Base-by-base conservation (phyloP, 2,113 vertebrate species). In the Tyrannus savana region DNA sequence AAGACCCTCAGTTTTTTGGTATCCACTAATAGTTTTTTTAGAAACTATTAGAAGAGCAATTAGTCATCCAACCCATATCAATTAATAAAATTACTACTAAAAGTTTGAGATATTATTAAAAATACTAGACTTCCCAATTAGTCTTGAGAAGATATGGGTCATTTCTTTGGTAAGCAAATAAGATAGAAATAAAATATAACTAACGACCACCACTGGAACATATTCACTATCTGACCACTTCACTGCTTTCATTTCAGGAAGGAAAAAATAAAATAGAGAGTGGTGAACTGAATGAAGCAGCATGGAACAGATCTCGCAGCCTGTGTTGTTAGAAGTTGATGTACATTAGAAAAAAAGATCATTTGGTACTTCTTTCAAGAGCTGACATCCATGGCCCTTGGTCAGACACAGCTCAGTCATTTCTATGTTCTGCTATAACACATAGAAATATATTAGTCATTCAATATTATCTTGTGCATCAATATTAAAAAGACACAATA, bases 1-100 rank as follows among this genome's bases (percentile, higher is more conserved):
- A 58, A 44, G 16, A 0, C 0, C 3, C 5, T 21, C 27, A 33
- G 4, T 3, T 14, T 68, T 46, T 33, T 58, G 15, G 1, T 24
- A 50, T 33, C 12, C 9, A 37, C 14, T 50, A 23, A n/a, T 33
- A 63, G 56, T 12, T 79, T 69, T 79, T 69, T 52, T 66, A 15
- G 3, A 24, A 23, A n/a, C 13, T 52, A 41, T 12, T 12, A 71
- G 63, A 86, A 60, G 4, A 77, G 3, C 2, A 14, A 35, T 49
- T 31, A 23, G 3, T 41, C 3, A 35, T 25, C 21, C 42, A 39
- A 19, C 67, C 6, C 9, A 23, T 33, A 35, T 8, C 0, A 7
- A 6, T 80, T 11, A 80, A 28, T 73, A 46, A 12, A 55, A 33
- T 76, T 12, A 3, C 0, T 53, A 46, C 58, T 58, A 35, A 63